phyloP scores from a whole-genome alignment of 2,797 vertebrate species.

The Karalla daura region DNA sequence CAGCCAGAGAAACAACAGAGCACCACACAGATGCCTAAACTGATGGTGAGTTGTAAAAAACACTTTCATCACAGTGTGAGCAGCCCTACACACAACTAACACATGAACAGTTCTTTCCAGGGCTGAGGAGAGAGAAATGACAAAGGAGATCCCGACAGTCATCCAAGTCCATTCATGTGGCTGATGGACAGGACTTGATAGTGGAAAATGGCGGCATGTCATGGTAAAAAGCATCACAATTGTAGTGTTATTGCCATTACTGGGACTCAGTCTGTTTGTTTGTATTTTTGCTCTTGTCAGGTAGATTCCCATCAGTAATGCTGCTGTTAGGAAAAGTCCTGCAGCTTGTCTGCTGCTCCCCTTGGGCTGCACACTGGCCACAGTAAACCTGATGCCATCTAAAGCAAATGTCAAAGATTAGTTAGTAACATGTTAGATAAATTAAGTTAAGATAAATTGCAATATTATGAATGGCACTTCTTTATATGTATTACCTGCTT shows the following conservation, averaged over 20 bases:
- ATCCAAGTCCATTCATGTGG: conserved; percentile 26
- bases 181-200: conserved; percentile 3
- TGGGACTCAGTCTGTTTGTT: neutral
- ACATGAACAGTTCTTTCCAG: conserved; percentile 47
- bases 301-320: conserved; percentile 57
- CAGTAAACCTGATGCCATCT: no score
- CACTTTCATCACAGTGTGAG: conserved; percentile 41
- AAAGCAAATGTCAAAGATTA: neutral
- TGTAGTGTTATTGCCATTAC: conserved; percentile 8
- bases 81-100: conserved; percentile 39
- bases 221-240: conserved; percentile 38
- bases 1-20: conserved; percentile 53
- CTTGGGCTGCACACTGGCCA: neutral
- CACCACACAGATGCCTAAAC: conserved; percentile 19
- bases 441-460: no score
- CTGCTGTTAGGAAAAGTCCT: conserved; percentile 32
- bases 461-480: no score
- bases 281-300: conserved; percentile 34
- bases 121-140: conserved; percentile 40
- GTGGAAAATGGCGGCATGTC: conserved; percentile 19
- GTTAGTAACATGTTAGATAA: no score
- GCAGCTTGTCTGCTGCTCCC: conserved; percentile 28
- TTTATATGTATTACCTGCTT: conserved; percentile 44
- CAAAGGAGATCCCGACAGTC: conserved; percentile 31
- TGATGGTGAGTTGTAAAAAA: conserved; percentile 33